Percentiles rank a stretch among this genome's conserved stretches.
These are phyloP conservation scores for Microtus montanus DNA, from an alignment of 2,113 vertebrate genomes.

Conservation along the genomic window DNA sequence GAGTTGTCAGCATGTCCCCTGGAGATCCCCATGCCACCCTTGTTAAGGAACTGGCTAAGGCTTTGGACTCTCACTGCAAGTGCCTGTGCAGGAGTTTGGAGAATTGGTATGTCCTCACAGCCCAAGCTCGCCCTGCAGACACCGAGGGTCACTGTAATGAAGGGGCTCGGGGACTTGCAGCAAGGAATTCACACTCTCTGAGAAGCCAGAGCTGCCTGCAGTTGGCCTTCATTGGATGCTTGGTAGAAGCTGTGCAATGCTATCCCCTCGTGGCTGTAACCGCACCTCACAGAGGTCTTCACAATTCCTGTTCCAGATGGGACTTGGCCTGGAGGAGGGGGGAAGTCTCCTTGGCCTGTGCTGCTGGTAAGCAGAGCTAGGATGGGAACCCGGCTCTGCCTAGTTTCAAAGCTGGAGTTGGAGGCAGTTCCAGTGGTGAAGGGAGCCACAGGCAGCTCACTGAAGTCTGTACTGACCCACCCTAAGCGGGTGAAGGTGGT, in stretches of 20 bases:
- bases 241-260: neutral
- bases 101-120: accelerated
- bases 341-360: neutral
- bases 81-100: accelerated
- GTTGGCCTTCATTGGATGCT: neutral
- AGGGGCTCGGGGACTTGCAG: neutral
- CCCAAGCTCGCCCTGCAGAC: neutral
- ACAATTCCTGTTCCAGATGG: no score
- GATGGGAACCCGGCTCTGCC: neutral
- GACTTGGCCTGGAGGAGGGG: neutral
- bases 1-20: neutral
- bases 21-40: neutral
- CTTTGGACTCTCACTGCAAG: neutral
- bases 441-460: neutral
- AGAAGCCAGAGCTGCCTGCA: neutral
- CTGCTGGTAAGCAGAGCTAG: neutral
- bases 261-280: accelerated
- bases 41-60: neutral
- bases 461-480: neutral
- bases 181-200: neutral
- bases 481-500: neutral
- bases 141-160: neutral
- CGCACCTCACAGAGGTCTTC: neutral
- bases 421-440: neutral
- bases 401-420: neutral